Base-by-base conservation (phyloP, 2,888 invertebrate species). In the Pseudeuparius sepicola region DNA sequence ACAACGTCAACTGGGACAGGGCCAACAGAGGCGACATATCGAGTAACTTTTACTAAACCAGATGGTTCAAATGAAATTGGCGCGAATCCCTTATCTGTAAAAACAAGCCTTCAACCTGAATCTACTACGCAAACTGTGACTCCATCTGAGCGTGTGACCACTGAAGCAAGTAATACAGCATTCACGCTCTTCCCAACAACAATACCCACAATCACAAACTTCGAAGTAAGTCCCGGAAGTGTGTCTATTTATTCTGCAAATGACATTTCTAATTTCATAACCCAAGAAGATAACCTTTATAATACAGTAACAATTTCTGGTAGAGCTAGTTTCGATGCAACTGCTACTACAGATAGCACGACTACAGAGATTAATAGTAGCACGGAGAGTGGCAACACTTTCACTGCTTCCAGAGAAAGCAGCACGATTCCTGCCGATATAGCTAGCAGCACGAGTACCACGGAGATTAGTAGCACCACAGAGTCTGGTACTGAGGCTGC, bases 231-330 rank as follows among this genome's bases (percentile, higher is more conserved):
- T 56, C 57, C 59, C 17, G 57, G 51, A 36, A 60, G 58, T 44
- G 60, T 62, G 31, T 54, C 53, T 27, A 45, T 61, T 28, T 57
- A 52, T 45, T 60, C 60, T 24, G 60, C 59, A 52, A 61, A 61
- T 42, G 61, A 60, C 48, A 31, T 57, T 25, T 52, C 52, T 48
- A 59, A 57, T 47, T 43, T 47, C 31, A 66, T 61, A 60, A 59
- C 70, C 54, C 62, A 63, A 42, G 65, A 65, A 55, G 69, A 70
- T 61, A 66, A 67, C 64, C 57, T 60, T 37, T 64, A 63, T 50
- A 56, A 68, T 44, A 65, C 71, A 47, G 66, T 66, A 49, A 63
- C 61, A 31, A 61, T 72, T 52, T 61, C 66, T 46, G 66, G 69
- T 46, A 62, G 66, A 57, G 65, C 65, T 65, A 56, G 58, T 58